Conservation (phyloP, 2,113 vertebrate genomes). For the Crotalus viridis region DNA sequence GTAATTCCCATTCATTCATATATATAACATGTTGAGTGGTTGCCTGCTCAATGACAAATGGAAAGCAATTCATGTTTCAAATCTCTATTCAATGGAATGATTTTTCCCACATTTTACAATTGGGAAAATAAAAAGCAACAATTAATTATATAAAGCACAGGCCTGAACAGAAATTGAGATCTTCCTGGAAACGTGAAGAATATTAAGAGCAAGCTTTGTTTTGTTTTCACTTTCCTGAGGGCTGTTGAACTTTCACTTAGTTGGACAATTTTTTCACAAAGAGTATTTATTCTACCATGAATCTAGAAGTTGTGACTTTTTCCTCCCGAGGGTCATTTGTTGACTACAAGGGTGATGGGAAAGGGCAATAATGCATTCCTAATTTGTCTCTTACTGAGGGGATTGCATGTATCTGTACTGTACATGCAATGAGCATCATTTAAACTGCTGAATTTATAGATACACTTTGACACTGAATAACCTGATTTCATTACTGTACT, state of each 20-base stretch:
- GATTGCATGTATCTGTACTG: neutral
- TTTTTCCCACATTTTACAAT: slow-evolving; percentile 48
- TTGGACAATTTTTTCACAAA: slow-evolving; percentile 46
- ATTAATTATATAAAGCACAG: slow-evolving; percentile 24
- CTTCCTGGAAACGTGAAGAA: slow-evolving; percentile 20
- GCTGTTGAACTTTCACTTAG: slow-evolving; percentile 47
- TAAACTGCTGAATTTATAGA: neutral
- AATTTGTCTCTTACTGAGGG: neutral
- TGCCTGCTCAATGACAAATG: slow-evolving; percentile 12
- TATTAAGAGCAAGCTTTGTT: slow-evolving; percentile 54
- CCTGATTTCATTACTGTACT: neutral
- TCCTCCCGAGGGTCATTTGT: neutral
- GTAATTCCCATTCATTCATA: neutral
- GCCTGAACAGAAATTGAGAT: slow-evolving; percentile 35
- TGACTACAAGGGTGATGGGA: slow-evolving; percentile 10
- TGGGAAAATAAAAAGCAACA: slow-evolving; percentile 46
- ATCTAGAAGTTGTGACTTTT: neutral
- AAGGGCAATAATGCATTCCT: neutral
- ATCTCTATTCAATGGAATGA: neutral
- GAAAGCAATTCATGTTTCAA: slow-evolving; percentile 38
- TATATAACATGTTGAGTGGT: neutral
- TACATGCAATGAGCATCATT: neutral
- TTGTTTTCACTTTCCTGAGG: slow-evolving; percentile 18
- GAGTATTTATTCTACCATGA: slow-evolving; percentile 35
- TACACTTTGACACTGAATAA: neutral